phyloP scores from a whole-genome alignment of 2,797 vertebrate species.

The Pyrocephalus nanus region DNA sequence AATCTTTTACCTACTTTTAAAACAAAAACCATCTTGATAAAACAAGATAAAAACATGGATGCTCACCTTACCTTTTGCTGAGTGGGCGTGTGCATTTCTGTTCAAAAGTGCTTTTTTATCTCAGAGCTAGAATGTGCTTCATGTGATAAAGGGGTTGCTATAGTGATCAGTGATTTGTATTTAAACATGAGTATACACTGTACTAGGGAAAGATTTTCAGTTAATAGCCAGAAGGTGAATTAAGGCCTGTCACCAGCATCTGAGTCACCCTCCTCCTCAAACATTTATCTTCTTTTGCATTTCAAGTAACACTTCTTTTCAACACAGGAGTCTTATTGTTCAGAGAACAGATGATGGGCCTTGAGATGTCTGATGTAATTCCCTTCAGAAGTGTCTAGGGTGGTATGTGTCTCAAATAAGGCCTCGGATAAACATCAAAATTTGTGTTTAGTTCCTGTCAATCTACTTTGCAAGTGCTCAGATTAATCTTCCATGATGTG shows the following conservation, averaged over 20 bases:
- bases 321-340: not conserved
- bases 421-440: not conserved
- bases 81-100: constrained; percentile 66
- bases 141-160: constrained; percentile 77
- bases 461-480: not conserved
- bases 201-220: constrained; percentile 74
- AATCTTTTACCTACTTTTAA: not conserved
- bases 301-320: constrained; percentile 37
- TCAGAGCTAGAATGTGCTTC: constrained; percentile 59
- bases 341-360: not conserved
- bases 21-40: not conserved
- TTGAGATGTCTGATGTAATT: not conserved
- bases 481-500: not conserved
- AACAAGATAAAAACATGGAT: not conserved
- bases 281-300: constrained; percentile 54
- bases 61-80: constrained; percentile 32
- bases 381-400: not conserved
- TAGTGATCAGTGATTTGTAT: constrained; percentile 76
- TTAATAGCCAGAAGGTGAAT: constrained; percentile 71
- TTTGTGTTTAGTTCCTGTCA: not conserved
- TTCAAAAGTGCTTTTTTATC: constrained; percentile 71
- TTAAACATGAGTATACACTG: constrained; percentile 78
- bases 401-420: not conserved
- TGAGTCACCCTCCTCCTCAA: constrained; percentile 73
- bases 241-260: constrained; percentile 68